Evolutionary conservation across 1,140 invertebrate species (phyloP), one percentile per base, ranked within the genome.

Genomic region (Dendrolimus punctatus): DNA sequence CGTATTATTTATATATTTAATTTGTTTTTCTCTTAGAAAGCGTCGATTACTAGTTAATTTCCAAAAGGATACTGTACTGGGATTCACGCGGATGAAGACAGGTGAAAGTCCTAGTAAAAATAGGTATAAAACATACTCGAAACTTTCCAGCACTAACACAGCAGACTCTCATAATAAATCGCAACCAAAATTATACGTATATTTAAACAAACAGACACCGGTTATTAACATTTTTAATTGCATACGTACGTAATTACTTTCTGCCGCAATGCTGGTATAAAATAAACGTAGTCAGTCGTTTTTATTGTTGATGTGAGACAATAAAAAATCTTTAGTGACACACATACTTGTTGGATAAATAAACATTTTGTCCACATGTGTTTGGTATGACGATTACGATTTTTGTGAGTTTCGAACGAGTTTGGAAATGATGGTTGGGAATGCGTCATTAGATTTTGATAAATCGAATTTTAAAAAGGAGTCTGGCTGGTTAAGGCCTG

Each of bases 241-340:
- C 60, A 44, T 40, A 40, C 48, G 41, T 40, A 39, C 54, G 53
- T 54, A 64, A 68, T 68, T 51, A 51, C 41, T 10, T 39, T 51
- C 58, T 49, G 43, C 63, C 56, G 58, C 68, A 63, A 50, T 57
- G 39, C 55, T 54, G 55, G 53, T 55, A 64, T 60, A 58, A 50
- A 62, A 63, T 60, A 64, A 60, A 56, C 48, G 53, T 49, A 23
- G 23, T 23, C 58, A 51, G 41, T 48, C 47, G 46, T 51, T 51
- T 64, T 73, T 69, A 63, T 64, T 68, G 59, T 60, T 57, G 55
- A 58, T 56, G 60, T 68, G 41, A 68, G 68, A 71, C 68, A 67
- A 73, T 73, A 71, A 73, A 71, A 73, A 64, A 53, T 60, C 60
- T 58, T 61, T 68, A 70, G 68, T 62, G 69, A 75, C 69, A 72